A percentile compares a stretch with the other conserved stretches of the same genome.
These are phyloP conservation scores for Aplocera efformata DNA, from an alignment of 2,888 invertebrate species.

Conservation along the genomic window DNA sequence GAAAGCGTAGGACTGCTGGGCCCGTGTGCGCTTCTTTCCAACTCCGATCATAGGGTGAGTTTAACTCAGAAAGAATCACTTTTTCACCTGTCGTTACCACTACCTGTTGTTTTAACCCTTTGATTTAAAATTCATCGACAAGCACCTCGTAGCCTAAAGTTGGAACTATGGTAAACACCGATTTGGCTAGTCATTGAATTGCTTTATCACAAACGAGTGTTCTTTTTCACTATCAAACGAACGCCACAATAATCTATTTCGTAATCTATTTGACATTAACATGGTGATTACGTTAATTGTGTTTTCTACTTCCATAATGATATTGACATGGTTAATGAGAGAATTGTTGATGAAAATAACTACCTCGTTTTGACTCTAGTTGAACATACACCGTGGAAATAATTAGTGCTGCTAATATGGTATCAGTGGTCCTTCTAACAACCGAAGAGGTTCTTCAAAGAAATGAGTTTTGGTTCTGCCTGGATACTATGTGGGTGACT, in stretches of 20 bases:
- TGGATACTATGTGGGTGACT: slow-evolving; percentile 63
- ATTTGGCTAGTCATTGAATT: slow-evolving; percentile 35
- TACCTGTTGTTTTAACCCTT: slow-evolving; percentile 25
- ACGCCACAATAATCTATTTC: no score
- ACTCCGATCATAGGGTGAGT: slow-evolving; percentile 74
- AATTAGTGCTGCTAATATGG: slow-evolving; percentile 44
- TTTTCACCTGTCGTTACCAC: slow-evolving; percentile 13
- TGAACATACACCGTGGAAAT: background rate
- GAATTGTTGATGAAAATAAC: slow-evolving; percentile 12
- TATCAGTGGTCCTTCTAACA: slow-evolving; percentile 61
- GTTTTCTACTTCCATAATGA: slow-evolving; percentile 15
- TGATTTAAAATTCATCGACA: slow-evolving; percentile 26
- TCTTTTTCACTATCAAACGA: no score
- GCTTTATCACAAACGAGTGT: slow-evolving; percentile 3
- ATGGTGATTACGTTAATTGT: slow-evolving; percentile 28
- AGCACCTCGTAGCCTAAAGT: slow-evolving; percentile 15
- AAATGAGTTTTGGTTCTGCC: slow-evolving; percentile 65
- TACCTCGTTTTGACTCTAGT: slow-evolving; percentile 8
- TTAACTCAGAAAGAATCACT: background rate
- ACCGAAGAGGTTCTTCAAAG: slow-evolving; percentile 67
- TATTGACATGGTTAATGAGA: slow-evolving; percentile 18
- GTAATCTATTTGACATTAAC: slow-evolving; percentile 25
- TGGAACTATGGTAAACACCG: slow-evolving; percentile 31
- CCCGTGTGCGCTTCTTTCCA: slow-evolving; percentile 74
- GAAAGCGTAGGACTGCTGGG: slow-evolving; percentile 77